A percentile compares a stretch with the other conserved stretches of the same genome.
Conservation (phyloP, 2,888 invertebrate genomes). For the Lepidonotus clava region DNA sequence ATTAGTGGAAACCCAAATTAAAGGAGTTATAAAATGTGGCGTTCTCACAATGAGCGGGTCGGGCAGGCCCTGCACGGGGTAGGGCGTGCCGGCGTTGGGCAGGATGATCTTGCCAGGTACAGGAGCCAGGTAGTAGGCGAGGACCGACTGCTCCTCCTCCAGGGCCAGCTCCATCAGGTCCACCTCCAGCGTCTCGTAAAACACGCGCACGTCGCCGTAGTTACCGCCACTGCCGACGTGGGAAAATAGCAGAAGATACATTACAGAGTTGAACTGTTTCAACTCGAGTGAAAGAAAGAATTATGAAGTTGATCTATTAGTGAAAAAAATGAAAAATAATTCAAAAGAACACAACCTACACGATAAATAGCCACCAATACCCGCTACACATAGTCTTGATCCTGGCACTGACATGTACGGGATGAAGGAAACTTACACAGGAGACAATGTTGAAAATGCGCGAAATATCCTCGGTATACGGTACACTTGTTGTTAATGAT, state of each 20-base stretch:
- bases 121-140: slow-evolving; percentile 58
- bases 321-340: too few species aligned
- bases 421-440: too few species aligned
- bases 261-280: too few species aligned
- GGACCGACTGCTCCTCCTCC: slow-evolving; percentile 60
- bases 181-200: slow-evolving; percentile 69
- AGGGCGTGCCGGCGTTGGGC: slow-evolving; percentile 54
- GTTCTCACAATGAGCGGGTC: slow-evolving; percentile 68
- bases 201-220: slow-evolving; percentile 73
- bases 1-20: neutral
- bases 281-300: neutral
- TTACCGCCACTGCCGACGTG: slow-evolving; percentile 72
- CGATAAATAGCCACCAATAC: too few species aligned
- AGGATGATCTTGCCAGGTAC: neutral
- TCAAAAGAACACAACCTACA: too few species aligned
- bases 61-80: slow-evolving; percentile 56
- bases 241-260: neutral
- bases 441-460: too few species aligned
- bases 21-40: neutral
- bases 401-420: too few species aligned
- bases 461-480: too few species aligned
- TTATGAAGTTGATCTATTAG: neutral
- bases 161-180: slow-evolving; percentile 62
- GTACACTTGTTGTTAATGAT: too few species aligned
- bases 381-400: too few species aligned